Conservation (phyloP, 2,113 vertebrate genomes). For the Asarcornis scutulata region DNA sequence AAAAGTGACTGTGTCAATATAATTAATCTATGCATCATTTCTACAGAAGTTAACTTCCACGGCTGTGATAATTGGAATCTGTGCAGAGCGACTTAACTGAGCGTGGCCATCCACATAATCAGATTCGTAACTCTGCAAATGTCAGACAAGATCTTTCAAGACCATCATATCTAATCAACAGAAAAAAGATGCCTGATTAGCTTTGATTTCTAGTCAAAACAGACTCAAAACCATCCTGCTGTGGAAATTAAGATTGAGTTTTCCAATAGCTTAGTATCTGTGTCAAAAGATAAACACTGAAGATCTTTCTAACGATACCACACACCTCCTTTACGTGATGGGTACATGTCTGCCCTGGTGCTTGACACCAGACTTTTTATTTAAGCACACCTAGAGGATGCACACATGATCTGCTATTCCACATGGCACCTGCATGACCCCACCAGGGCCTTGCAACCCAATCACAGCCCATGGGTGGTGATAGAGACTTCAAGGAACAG, state of each 20-base stretch:
- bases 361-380: neutral
- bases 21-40: conserved; percentile 24
- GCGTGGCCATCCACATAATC: neutral
- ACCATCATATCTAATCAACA: neutral
- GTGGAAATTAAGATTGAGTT: neutral
- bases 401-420: accelerated
- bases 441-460: neutral
- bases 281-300: neutral
- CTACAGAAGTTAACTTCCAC: conserved; percentile 26
- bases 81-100: neutral
- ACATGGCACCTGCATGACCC: neutral
- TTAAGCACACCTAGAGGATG: neutral
- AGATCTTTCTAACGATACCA: neutral
- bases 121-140: neutral
- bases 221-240: neutral
- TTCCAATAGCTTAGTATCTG: neutral
- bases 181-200: conserved; percentile 12
- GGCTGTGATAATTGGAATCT: neutral
- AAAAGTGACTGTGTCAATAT: conserved; percentile 3
- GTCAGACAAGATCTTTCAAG: conserved; percentile 27
- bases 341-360: accelerated
- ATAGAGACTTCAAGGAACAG: neutral
- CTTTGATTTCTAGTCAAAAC: conserved; percentile 55
- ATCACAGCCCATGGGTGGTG: accelerated
- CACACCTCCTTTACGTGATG: accelerated